Conservation (phyloP, 2,888 invertebrate genomes). For the Melinopterus prodromus region DNA sequence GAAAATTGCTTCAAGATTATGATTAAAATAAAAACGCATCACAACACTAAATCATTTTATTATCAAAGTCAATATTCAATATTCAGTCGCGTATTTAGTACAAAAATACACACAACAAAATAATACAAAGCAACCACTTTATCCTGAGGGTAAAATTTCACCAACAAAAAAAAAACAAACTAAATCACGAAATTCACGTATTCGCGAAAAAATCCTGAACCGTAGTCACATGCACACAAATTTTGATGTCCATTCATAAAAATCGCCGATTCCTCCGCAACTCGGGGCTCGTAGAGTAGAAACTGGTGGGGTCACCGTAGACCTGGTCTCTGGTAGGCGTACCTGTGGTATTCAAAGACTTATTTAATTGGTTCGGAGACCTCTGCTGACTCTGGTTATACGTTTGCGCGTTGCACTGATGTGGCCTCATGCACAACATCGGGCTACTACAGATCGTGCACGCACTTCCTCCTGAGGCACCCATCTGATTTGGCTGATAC, state of each 20-base stretch:
- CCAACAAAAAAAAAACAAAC: background rate
- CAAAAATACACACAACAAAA: background rate
- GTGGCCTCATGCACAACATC: slow-evolving; percentile 5
- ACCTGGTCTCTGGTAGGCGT: slow-evolving; percentile 47
- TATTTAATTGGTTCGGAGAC: slow-evolving; percentile 8
- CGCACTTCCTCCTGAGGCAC: slow-evolving; percentile 7
- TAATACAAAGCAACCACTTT: background rate
- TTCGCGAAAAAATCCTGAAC: background rate
- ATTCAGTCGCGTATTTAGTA: background rate
- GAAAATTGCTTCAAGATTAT: no score
- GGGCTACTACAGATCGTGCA: slow-evolving; percentile 13
- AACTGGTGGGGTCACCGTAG: slow-evolving; percentile 55
- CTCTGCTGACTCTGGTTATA: background rate
- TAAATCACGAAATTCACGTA: background rate
- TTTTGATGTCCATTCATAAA: slow-evolving; percentile 43
- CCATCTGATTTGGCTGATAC: background rate
- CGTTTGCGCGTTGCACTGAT: slow-evolving; percentile 6
- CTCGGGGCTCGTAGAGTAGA: slow-evolving; percentile 54
- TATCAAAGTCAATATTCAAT: background rate
- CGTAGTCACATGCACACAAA: background rate
- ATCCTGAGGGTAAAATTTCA: background rate
- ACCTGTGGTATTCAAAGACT: slow-evolving; percentile 17
- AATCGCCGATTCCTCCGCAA: slow-evolving; percentile 54
- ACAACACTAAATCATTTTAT: background rate
- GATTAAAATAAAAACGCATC: background rate